Conservation (phyloP, 2,113 vertebrate species). For the Triplophysa rosa region DNA sequence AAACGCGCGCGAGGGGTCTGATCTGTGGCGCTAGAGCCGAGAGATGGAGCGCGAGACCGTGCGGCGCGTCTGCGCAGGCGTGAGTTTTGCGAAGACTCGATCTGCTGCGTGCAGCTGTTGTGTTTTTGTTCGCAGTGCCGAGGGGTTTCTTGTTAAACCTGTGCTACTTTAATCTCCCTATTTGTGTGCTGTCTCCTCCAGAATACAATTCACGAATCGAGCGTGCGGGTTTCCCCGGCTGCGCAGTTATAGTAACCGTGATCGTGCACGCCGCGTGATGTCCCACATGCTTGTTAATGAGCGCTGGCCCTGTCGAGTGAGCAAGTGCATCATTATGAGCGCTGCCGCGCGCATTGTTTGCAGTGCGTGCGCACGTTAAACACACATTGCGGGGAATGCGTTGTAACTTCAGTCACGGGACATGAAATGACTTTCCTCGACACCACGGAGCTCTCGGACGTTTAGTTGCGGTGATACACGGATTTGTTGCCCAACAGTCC, state of each 20-base stretch:
- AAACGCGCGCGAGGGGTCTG: conserved; percentile 7
- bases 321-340: conserved; percentile 44
- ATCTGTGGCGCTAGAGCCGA: conserved; percentile 57
- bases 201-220: neutral
- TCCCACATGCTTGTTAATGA: conserved; percentile 34
- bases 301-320: conserved; percentile 34
- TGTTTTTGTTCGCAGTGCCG: conserved; percentile 59
- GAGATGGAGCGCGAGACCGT: conserved; percentile 57
- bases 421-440: neutral
- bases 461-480: neutral
- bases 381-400: neutral
- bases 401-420: neutral
- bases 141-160: conserved; percentile 14
- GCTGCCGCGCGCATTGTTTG: neutral
- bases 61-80: conserved; percentile 69
- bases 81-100: conserved; percentile 40
- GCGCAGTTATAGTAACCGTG: neutral
- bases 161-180: too few relatives aligned
- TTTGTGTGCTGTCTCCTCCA: neutral
- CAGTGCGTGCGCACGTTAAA: neutral
- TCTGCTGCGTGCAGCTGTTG: conserved; percentile 51
- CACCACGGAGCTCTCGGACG: too few relatives aligned
- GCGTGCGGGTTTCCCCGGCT: neutral
- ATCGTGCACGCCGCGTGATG: conserved; percentile 9
- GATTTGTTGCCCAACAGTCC: too few relatives aligned